phyloP scores from a whole-genome alignment of 1,140 invertebrate species.

The Eumeta japonica region DNA sequence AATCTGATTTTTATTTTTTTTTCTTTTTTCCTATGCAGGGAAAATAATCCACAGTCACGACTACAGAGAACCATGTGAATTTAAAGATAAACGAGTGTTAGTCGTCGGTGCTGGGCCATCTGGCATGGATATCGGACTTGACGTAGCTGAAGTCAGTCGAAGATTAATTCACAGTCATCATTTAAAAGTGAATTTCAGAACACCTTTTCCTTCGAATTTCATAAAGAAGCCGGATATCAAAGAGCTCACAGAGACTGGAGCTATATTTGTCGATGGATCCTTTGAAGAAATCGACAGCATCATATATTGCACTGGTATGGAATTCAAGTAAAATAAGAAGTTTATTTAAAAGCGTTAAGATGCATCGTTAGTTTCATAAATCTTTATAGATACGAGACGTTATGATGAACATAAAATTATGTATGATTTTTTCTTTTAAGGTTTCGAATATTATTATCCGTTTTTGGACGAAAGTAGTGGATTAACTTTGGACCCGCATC shows the following conservation, averaged over 20 bases:
- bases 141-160: slow-evolving; percentile 66
- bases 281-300: slow-evolving; percentile 66
- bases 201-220: slow-evolving; percentile 65
- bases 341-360: not conserved
- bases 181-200: slow-evolving; percentile 38
- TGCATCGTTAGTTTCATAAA: not conserved
- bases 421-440: slow-evolving; percentile 31
- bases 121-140: slow-evolving; percentile 78
- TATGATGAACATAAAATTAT: not conserved
- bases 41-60: slow-evolving; percentile 78
- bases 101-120: slow-evolving; percentile 85
- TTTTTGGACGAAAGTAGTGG: slow-evolving; percentile 65
- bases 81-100: slow-evolving; percentile 65
- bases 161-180: slow-evolving; percentile 71
- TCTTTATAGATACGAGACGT: not conserved
- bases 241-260: slow-evolving; percentile 60
- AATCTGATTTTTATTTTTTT: not conserved
- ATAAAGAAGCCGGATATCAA: slow-evolving; percentile 63
- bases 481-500: slow-evolving; percentile 61
- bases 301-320: slow-evolving; percentile 76
- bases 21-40: slow-evolving; percentile 19
- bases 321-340: not conserved
- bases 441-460: slow-evolving; percentile 68
- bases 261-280: slow-evolving; percentile 63
- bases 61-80: slow-evolving; percentile 71